Percentiles rank a stretch among this genome's conserved stretches.
These are phyloP conservation scores for Leptinotarsa haldemani DNA, from an alignment of 2,888 invertebrate genomes.

Conservation along the genomic window DNA sequence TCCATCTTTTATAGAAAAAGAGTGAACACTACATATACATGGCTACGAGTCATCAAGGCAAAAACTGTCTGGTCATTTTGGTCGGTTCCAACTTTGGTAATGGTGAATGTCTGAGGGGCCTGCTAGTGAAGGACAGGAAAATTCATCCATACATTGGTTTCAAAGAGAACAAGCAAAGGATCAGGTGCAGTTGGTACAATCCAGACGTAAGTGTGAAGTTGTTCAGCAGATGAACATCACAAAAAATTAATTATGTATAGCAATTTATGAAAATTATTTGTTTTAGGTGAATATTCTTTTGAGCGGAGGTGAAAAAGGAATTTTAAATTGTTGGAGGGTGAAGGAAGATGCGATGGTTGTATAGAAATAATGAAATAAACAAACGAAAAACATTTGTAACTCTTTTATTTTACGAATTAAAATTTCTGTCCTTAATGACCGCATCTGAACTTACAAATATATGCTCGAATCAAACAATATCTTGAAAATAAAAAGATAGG, in stretches of 20 bases:
- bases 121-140: conserved; percentile 63
- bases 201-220: conserved; percentile 68
- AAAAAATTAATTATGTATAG: conserved; percentile 16
- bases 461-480: neutral
- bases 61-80: conserved; percentile 70
- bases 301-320: conserved; percentile 80
- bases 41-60: conserved; percentile 69
- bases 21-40: conserved; percentile 74
- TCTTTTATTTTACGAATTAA: conserved; percentile 37
- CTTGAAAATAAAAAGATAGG: neutral
- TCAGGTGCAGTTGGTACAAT: conserved; percentile 77
- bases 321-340: conserved; percentile 74
- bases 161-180: conserved; percentile 75
- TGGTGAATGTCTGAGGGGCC: conserved; percentile 71
- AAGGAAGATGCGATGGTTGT: neutral
- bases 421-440: conserved; percentile 43
- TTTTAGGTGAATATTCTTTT: conserved; percentile 73
- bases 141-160: conserved; percentile 71
- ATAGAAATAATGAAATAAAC: conserved; percentile 4
- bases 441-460: neutral
- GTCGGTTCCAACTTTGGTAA: conserved; percentile 74
- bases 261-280: conserved; percentile 29
- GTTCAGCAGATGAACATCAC: no score
- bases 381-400: conserved; percentile 17
- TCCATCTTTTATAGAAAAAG: conserved; percentile 68